These are phyloP conservation scores for Penelope pileata DNA, from an alignment of 2,113 vertebrate genomes.

Conservation along the genomic window DNA sequence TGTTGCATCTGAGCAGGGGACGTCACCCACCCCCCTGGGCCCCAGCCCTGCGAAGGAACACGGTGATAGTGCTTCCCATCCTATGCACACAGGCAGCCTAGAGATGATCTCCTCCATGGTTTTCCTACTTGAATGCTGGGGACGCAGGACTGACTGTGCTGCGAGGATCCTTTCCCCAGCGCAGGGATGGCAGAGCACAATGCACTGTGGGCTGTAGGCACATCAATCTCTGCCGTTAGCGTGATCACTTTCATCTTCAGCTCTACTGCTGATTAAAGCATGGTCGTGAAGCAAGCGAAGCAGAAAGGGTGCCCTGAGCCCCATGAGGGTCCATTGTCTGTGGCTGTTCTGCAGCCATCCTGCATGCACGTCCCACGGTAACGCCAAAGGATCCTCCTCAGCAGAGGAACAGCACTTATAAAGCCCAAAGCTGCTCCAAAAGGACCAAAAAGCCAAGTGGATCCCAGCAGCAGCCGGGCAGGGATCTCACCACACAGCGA, in stretches of 20 bases:
- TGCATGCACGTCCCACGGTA: background rate
- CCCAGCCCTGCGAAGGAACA: background rate
- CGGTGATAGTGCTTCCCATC: background rate
- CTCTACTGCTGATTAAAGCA: background rate
- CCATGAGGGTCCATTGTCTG: background rate
- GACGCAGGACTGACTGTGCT: background rate
- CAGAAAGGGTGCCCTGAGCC: background rate
- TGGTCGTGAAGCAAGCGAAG: background rate
- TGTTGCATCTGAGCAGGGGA: background rate
- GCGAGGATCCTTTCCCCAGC: background rate
- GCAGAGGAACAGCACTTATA: too few relatives aligned
- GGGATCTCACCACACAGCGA: rapidly evolving
- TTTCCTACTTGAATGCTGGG: background rate
- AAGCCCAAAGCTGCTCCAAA: background rate
- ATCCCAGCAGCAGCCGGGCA: background rate
- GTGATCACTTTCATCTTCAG: background rate
- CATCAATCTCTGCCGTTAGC: background rate
- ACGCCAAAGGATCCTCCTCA: background rate
- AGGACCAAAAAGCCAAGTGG: background rate
- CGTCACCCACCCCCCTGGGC: background rate
- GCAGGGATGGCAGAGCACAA: background rate
- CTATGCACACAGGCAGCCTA: background rate
- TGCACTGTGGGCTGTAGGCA: background rate
- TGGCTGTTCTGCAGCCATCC: background rate
- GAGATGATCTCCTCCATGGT: background rate